A percentile compares a stretch with the other conserved stretches of the same genome.
phyloP scores from a whole-genome alignment of 1,140 invertebrate species.

The Dendroctonus valens region DNA sequence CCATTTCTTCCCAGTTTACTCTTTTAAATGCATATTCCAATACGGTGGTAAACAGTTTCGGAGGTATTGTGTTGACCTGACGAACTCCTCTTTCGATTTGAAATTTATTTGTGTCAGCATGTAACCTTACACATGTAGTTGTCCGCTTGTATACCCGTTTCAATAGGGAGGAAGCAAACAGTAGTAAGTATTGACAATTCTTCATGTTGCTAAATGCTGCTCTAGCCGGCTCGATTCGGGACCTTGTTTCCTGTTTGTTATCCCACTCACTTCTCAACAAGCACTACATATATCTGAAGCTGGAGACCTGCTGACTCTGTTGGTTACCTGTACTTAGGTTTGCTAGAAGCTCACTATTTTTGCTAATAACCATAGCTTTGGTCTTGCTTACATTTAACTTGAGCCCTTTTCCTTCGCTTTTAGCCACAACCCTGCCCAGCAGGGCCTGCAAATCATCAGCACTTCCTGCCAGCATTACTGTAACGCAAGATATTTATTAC shows the following conservation, averaged over 20 bases:
- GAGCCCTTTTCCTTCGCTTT: conserved; percentile 6
- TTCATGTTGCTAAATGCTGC: neutral
- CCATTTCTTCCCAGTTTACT: too few species aligned
- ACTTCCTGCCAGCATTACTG: conserved; percentile 3
- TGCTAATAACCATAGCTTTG: neutral
- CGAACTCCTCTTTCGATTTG: too few species aligned
- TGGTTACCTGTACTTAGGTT: conserved; percentile 8
- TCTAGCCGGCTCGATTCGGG: neutral
- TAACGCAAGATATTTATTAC: conserved; percentile 8
- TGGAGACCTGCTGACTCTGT: conserved; percentile 10
- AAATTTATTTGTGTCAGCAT: too few species aligned
- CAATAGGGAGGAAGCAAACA: too few species aligned
- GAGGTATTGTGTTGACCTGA: too few species aligned
- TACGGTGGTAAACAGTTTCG: too few species aligned
- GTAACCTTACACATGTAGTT: too few species aligned
- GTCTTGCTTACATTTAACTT: neutral
- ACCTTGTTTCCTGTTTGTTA: conserved; percentile 4
- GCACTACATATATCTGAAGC: conserved; percentile 7
- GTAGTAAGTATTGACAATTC: too few species aligned
- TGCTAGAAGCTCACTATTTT: conserved; percentile 2
- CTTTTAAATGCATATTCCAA: too few species aligned
- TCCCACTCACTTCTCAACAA: conserved; percentile 4
- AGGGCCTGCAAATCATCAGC: conserved; percentile 4
- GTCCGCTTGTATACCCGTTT: too few species aligned
- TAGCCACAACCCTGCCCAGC: neutral